Base-by-base conservation (phyloP, 2,888 invertebrate species). In the Orchesella flavescens region DNA sequence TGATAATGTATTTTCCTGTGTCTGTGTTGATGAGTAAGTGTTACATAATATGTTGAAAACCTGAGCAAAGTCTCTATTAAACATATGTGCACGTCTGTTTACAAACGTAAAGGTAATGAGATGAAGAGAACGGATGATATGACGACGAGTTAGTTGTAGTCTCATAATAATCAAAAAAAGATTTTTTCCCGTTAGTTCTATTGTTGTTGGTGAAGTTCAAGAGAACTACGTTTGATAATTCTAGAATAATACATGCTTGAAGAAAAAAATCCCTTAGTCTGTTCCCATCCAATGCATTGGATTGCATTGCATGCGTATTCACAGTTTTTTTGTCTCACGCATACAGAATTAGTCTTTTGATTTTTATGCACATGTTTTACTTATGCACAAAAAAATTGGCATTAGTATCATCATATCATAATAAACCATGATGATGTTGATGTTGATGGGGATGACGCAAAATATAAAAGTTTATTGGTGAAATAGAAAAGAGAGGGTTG, bases 181-280 rank as follows among this genome's bases (percentile, higher is more conserved):
- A 63, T 13, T 43, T 65, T 53, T 79, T 73, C 79, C 79, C 79
- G 79, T 79, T 79, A 79, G 21, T 57, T 19, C 79, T 63, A 73
- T 65, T 79, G 66, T 66, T 66, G 49, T 24, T 63, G 66, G 76
- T 68, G 55, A 76, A 76, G 76, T 76, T 66, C 66, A 76, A 19
- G 59, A 73, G 63, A 63, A 57, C 46, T 15, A 66, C 15, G 13
- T n/a, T 66, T 57, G 5, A 57, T 19, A 19, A 9, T 17, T 57
- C 17, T 19, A 57, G 2, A 5, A 57, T 17, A 19, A 57, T 10
- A 57, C 10, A n/a, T 53, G 53, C n/a, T n/a, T 13, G 53, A 53
- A 53, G 10, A 53, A 53, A 53, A 53, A n/a, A 53, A 5, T 53
- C 34, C 7, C 34, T 34, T n/a, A n/a, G n/a, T n/a, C n/a, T n/a